phyloP scores from a whole-genome alignment of 2,113 vertebrate species.

The Podilymbus podiceps region DNA sequence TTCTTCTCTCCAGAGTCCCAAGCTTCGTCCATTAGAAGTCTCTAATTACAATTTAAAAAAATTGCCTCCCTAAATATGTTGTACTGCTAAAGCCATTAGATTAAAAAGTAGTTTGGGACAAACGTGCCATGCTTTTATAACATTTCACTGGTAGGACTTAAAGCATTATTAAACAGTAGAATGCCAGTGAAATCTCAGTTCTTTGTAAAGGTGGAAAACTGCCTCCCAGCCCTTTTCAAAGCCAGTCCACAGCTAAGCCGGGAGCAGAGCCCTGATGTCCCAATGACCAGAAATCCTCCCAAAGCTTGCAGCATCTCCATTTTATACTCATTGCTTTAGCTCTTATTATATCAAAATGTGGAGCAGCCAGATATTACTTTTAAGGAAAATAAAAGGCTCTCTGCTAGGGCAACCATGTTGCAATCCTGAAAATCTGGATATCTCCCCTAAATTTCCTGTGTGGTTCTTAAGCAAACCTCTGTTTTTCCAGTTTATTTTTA shows the following conservation, averaged over 20 bases:
- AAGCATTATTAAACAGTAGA: neutral
- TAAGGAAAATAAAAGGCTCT: neutral
- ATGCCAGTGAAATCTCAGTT: rapidly evolving
- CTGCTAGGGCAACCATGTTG: neutral
- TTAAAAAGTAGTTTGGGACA: neutral
- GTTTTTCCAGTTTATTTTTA: neutral
- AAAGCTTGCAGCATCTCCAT: neutral
- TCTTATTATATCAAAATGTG: neutral
- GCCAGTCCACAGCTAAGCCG: neutral
- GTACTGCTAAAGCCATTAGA: neutral
- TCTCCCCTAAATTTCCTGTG: neutral
- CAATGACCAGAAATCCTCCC: neutral
- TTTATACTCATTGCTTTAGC: neutral
- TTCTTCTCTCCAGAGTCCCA: neutral
- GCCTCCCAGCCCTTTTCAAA: neutral
- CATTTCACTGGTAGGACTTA: neutral
- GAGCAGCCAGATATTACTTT: neutral
- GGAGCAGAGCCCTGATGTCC: neutral
- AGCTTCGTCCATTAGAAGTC: neutral
- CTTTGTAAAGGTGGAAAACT: neutral
- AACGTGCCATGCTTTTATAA: neutral
- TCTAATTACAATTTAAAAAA: neutral
- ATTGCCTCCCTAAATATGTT: neutral
- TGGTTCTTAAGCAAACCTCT: neutral
- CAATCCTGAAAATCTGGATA: neutral